Percentiles rank a stretch among this genome's conserved stretches.
Evolutionary conservation across 2,797 vertebrate species (phyloP).

Genomic region (Lepilemur ruficaudatus): DNA sequence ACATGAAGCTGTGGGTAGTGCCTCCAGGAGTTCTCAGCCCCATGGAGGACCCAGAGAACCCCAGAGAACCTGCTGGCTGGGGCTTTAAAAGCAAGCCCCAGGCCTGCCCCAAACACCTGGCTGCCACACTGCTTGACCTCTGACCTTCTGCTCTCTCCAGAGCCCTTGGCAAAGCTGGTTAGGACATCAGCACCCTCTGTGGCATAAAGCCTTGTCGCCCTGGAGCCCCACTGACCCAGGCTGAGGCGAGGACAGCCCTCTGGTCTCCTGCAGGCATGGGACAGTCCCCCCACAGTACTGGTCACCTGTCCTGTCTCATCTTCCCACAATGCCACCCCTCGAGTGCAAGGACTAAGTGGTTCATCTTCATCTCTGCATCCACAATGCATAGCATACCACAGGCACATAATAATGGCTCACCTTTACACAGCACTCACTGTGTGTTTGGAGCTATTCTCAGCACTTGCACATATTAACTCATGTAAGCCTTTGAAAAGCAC

Average conservation of each 20-base stretch:
- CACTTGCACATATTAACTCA: not conserved
- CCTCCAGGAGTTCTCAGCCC: not conserved
- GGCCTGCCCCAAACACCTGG: fast-evolving
- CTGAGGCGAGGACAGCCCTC: fast-evolving
- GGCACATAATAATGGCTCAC: not conserved
- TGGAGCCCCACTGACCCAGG: fast-evolving
- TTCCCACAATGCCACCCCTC: not conserved
- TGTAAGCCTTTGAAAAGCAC: not conserved
- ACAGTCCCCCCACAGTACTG: not conserved
- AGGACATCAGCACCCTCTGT: not conserved
- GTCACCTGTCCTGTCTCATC: not conserved
- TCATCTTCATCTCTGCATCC: not conserved
- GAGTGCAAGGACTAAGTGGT: too few species aligned
- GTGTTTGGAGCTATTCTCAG: not conserved
- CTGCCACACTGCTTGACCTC: not conserved
- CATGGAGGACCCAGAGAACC: not conserved
- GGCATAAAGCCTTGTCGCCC: not conserved
- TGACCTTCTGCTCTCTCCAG: not conserved
- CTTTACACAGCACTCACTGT: not conserved
- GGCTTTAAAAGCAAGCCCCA: not conserved
- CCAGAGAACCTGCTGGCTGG: not conserved
- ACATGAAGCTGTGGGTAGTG: not conserved
- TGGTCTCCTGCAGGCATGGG: not conserved
- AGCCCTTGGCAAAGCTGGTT: not conserved
- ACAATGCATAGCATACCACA: not conserved